Evolutionary conservation across 2,113 vertebrate genomes (phyloP), one percentile per base, ranked within the genome.

Genomic region (Athene noctua): DNA sequence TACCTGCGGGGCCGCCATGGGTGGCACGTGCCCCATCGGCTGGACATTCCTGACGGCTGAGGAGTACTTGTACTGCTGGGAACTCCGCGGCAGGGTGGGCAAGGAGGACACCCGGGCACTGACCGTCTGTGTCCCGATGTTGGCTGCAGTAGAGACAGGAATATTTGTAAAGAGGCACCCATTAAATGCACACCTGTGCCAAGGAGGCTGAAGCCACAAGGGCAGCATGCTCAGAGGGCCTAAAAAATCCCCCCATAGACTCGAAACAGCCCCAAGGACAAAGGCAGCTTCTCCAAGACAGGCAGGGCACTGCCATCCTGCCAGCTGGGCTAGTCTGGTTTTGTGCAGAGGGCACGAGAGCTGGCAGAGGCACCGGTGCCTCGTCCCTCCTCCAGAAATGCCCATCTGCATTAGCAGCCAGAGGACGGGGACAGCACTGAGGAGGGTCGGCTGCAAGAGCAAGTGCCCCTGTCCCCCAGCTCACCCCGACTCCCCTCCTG

Each of bases 71-170:
- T 99, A 99, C 49, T 99, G 98, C 4, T 89, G 70, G 80, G 96
- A 61, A 13, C 97, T 83, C 36, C 98, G 97, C 1, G 98, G 96
- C 81, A 97, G 88, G 15, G 96, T 70, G 27, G 80, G 72, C 5
- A 92, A 97, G 65, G 97, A 79, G 11, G 98, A 96, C 20, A 97
- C 94, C 17, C 98, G 96, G 10, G 98, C 88, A 9, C 98, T 98
- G 23, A 97, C 94, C 0, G 99, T 99, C 98, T 99, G 99, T 0
- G 99, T 99, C 90, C 99, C 99, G 1, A 99, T 99, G 97, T 99
- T 99, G 92, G 96, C 99, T 99, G 89, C 34, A 92, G 19, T 1
- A 20, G n/a, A 38, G 38, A 92, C 2, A 23, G 42, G 57, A 66
- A 13, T 9, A 3, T 14, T 15, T 21, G 22, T 61, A n/a, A 84